Percentiles rank a stretch among this genome's conserved stretches.
Conservation (phyloP, 2,113 vertebrate species). For the Ovis canadensis region DNA sequence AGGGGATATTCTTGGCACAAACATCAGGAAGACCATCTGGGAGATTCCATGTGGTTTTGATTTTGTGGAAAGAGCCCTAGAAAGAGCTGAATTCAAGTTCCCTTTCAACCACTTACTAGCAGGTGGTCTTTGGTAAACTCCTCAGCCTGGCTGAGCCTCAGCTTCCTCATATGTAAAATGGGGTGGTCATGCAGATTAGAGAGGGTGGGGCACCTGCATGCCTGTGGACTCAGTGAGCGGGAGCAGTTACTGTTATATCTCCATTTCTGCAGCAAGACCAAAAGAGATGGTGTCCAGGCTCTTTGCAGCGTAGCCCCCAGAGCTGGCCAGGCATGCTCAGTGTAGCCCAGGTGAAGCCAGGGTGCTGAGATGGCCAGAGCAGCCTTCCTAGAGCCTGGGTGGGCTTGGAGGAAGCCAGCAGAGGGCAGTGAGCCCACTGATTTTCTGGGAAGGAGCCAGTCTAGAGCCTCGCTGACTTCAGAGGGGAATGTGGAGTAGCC, state of each 20-base stretch:
- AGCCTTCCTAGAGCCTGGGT: not conserved
- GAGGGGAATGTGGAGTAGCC: not conserved
- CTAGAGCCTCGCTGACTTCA: fast-evolving
- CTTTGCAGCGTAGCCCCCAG: not conserved
- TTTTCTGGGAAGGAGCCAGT: not conserved
- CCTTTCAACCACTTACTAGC: not conserved
- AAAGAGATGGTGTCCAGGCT: not conserved
- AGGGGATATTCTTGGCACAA: not conserved
- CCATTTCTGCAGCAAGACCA: not conserved
- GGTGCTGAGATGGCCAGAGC: not conserved
- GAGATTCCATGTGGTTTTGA: not conserved
- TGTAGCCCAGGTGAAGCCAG: too few species aligned
- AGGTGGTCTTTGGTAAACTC: not conserved
- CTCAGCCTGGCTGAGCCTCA: not conserved
- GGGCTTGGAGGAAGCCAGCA: not conserved
- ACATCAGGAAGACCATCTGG: not conserved
- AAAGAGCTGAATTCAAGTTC: not conserved
- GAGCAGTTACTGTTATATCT: fast-evolving
- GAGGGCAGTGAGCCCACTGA: not conserved
- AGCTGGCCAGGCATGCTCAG: not conserved
- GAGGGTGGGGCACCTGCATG: fast-evolving
- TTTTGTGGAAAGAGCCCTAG: not conserved
- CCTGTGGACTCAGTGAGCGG: not conserved
- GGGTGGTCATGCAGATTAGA: not conserved
- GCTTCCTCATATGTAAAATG: not conserved